Evolutionary conservation across 2,797 vertebrate species (phyloP).

Genomic region (Xiphophorus birchmanni): DNA sequence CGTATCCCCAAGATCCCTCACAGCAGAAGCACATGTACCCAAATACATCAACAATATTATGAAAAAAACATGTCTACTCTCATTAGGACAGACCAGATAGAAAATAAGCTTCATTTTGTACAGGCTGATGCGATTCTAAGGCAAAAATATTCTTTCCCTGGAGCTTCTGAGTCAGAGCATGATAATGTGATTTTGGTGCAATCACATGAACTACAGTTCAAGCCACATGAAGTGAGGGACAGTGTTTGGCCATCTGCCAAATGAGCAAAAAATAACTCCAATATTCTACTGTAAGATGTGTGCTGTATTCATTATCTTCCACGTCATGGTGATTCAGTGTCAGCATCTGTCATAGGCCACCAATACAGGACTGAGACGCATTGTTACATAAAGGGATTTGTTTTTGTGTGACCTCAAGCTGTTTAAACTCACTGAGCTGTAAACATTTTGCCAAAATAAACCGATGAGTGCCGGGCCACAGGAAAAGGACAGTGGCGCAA

Average conservation of each 20-base stretch:
- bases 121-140: conserved; percentile 53
- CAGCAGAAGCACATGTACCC: conserved; percentile 8
- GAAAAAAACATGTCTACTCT: conserved; percentile 31
- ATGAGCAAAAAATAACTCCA: conserved; percentile 19
- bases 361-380: conserved; percentile 38
- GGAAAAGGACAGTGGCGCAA: conserved; percentile 12
- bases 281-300: conserved; percentile 34
- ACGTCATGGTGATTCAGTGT: conserved; percentile 50
- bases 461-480: conserved; percentile 31
- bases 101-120: conserved; percentile 42
- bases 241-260: conserved; percentile 41
- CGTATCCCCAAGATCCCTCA: conserved; percentile 22
- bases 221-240: conserved; percentile 42
- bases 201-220: conserved; percentile 34
- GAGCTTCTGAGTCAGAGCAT: conserved; percentile 56
- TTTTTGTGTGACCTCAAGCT: conserved; percentile 60
- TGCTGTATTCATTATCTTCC: conserved; percentile 52
- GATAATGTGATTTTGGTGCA: conserved; percentile 63
- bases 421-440: conserved; percentile 58
- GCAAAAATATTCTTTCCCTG: conserved; percentile 44
- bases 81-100: conserved; percentile 28
- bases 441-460: conserved; percentile 63
- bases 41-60: conserved; percentile 38
- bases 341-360: conserved; percentile 51
- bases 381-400: conserved; percentile 57